Base-by-base conservation (phyloP, 2,113 vertebrate genomes). In the Nycticryphes semicollaris region DNA sequence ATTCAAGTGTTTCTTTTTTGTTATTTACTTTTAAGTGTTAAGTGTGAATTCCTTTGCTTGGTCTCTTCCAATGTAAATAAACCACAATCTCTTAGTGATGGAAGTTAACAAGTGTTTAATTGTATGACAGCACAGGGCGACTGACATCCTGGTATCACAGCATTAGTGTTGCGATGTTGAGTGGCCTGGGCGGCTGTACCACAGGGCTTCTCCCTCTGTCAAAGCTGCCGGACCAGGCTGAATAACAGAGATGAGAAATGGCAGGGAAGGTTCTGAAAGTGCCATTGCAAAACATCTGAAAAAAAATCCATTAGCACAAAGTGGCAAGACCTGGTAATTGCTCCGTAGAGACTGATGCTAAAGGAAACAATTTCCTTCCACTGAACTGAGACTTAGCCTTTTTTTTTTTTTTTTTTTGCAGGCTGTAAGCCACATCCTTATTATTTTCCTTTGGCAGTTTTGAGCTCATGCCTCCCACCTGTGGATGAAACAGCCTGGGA, bases 1-100 rank as follows among this genome's bases (percentile, higher is more conserved):
- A 84, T 30, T 69, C 51, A n/a, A 63, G 60, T 72, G 73, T 77
- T 89, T 84, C 50, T 88, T 74, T 67, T 70, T 67, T 74, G 64
- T 70, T 86, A 3, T 81, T 92, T 64, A 47, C n/a, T 87, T 1
- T 7, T 39, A 63, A 63, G 63, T 5, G 27, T 63, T 48, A 53
- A 73, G 54, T 37, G 33, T 43, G 25, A 89, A 67, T 95, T 96
- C 87, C 84, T 77, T 1, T 9, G 15, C 69, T 67, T 66, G 79
- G 75, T 66, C 63, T 59, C 35, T 83, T 89, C 64, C 80, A 70
- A 1, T 56, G 69, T 83, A 89, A 93, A 90, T 16, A 73, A 92
- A 54, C 15, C 37, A 25, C 64, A 18, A 9, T 70, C 77, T 92
- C 35, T 86, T 24, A 43, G 64, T 16, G 43, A 15, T 48, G 54